A percentile compares a stretch with the other conserved stretches of the same genome.
Evolutionary conservation across 2,113 vertebrate species (phyloP).

Genomic region (Halcyon malimbica): DNA sequence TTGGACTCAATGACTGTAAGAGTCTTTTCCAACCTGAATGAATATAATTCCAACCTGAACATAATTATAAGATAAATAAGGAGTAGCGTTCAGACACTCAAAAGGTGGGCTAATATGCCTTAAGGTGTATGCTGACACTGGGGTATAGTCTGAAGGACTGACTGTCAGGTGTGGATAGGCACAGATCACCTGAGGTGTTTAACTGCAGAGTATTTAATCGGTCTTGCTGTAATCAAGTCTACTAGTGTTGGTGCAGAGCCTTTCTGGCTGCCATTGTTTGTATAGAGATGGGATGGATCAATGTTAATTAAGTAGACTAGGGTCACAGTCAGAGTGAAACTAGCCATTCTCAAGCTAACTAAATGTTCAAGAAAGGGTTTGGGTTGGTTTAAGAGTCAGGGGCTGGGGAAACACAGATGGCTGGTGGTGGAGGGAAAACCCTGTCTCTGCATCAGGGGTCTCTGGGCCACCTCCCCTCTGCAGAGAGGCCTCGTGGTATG

Average conservation of each 20-base stretch:
- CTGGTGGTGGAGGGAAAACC: neutral
- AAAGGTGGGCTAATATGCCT: neutral
- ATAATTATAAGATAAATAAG: neutral
- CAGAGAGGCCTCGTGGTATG: accelerated
- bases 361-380: neutral
- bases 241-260: neutral
- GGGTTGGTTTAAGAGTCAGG: neutral
- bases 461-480: neutral
- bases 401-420: neutral
- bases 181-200: neutral
- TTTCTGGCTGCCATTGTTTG: neutral
- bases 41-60: neutral
- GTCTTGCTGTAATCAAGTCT: neutral
- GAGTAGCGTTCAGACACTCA: neutral
- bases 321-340: neutral
- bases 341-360: neutral
- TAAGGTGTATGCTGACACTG: accelerated
- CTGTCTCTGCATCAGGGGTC: accelerated
- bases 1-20: neutral
- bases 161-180: neutral
- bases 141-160: neutral
- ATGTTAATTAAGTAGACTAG: neutral
- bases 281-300: accelerated
- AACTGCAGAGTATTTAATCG: neutral
- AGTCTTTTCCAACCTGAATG: neutral